These are phyloP conservation scores for Drosophila kuntzei DNA, from an alignment of 2,888 invertebrate genomes.

Conservation along the genomic window DNA sequence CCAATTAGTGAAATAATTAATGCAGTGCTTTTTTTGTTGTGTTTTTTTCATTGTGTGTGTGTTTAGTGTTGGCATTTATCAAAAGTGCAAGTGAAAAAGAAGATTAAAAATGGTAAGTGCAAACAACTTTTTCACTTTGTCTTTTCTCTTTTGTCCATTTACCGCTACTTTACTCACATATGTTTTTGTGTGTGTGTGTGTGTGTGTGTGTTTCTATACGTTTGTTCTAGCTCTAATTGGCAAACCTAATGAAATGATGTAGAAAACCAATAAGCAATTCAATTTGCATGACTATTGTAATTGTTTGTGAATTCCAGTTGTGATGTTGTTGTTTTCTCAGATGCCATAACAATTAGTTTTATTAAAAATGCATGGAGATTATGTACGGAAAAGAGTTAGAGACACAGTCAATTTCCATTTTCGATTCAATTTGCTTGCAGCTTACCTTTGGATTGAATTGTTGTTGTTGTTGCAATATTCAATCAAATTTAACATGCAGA, in stretches of 20 bases:
- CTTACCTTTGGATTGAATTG: conserved; percentile 16
- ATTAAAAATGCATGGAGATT: conserved; percentile 66
- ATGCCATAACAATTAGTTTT: conserved; percentile 68
- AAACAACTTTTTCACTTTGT: conserved; percentile 6
- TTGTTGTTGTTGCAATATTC: conserved; percentile 39
- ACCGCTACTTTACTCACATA: not conserved
- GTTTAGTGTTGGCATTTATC: conserved; percentile 1
- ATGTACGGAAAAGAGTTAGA: conserved; percentile 16
- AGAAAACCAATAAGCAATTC: conserved; percentile 43
- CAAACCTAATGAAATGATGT: conserved; percentile 24
- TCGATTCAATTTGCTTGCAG: conserved; percentile 52
- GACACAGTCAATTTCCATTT: conserved; percentile 46
- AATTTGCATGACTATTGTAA: conserved; percentile 57
- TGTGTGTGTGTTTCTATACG: not conserved
- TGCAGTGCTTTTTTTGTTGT: not conserved
- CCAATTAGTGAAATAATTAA: not conserved
- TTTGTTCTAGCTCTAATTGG: conserved; percentile 24
- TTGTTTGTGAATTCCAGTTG: conserved; percentile 33
- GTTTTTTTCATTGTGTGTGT: not conserved
- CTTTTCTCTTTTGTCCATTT: not conserved
- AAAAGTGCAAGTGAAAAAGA: not conserved
- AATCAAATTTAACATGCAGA: conserved; percentile 62
- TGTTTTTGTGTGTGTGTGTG: not conserved
- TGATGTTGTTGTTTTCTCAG: conserved; percentile 25
- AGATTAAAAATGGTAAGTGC: conserved; percentile 2